phyloP scores from a whole-genome alignment of 1,140 invertebrate species.

The Sitodiplosis mosellana region DNA sequence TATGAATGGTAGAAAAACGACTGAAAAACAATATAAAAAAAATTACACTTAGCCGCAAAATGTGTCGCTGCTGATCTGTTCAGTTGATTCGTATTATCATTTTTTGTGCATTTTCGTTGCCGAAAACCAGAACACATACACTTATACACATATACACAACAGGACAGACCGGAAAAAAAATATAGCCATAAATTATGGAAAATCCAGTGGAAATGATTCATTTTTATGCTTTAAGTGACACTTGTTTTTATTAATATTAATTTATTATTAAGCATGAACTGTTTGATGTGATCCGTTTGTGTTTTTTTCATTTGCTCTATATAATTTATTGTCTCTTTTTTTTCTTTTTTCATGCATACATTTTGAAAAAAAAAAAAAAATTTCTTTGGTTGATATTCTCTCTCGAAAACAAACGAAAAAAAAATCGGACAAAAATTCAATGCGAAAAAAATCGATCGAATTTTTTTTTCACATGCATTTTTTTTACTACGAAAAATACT shows the following conservation, averaged over 20 bases:
- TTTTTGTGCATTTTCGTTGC: slow-evolving; percentile 4
- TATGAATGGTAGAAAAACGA: too few relatives aligned
- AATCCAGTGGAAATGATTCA: slow-evolving; percentile 9
- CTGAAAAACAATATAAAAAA: too few relatives aligned
- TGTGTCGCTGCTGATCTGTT: too few relatives aligned
- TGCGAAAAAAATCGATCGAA: slow-evolving; percentile 5
- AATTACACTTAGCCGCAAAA: too few relatives aligned
- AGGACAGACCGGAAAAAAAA: slow-evolving; percentile 7
- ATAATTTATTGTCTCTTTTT: slow-evolving; percentile 3
- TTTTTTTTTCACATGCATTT: background rate
- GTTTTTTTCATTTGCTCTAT: slow-evolving; percentile 5
- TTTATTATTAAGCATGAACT: slow-evolving; percentile 4
- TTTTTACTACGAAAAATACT: background rate
- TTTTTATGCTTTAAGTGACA: background rate
- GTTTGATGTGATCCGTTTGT: slow-evolving; percentile 8
- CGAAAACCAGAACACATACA: slow-evolving; percentile 3
- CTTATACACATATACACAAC: slow-evolving; percentile 7
- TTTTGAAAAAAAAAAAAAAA: slow-evolving; percentile 3
- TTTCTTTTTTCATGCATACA: slow-evolving; percentile 19
- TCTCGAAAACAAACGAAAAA: slow-evolving; percentile 7
- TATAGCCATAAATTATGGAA: slow-evolving; percentile 10
- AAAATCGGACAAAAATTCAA: slow-evolving; percentile 2
- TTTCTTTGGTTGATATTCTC: too few relatives aligned
- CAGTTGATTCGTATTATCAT: background rate
- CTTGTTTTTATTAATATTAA: slow-evolving; percentile 1